These are phyloP conservation scores for Isotomurus palustris DNA, from an alignment of 2,888 invertebrate species.

Conservation along the genomic window DNA sequence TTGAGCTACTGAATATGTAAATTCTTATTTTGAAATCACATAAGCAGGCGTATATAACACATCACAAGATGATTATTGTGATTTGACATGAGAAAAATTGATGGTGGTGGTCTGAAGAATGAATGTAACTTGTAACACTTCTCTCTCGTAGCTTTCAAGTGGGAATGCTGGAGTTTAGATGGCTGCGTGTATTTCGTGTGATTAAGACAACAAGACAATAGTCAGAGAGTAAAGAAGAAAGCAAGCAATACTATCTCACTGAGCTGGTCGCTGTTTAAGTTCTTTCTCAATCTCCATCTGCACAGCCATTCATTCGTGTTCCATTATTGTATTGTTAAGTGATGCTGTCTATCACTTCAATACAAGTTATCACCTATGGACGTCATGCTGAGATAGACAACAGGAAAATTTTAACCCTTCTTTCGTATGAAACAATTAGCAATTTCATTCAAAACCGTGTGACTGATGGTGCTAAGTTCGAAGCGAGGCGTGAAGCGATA, in stretches of 20 bases:
- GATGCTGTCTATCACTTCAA: conserved; percentile 33
- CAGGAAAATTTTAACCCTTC: neutral
- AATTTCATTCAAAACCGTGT: too few species aligned
- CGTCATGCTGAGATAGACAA: conserved; percentile 31
- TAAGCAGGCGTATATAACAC: neutral
- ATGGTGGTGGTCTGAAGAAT: neutral
- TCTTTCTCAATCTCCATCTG: conserved; percentile 30
- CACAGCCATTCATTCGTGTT: conserved; percentile 8
- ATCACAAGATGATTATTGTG: neutral
- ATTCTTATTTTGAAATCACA: neutral
- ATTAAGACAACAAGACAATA: conserved; percentile 36
- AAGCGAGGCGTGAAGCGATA: too few species aligned
- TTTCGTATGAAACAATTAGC: conserved; percentile 1
- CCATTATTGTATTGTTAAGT: conserved; percentile 15
- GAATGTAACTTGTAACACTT: neutral
- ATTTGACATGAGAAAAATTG: neutral
- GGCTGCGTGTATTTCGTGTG: too few species aligned
- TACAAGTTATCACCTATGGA: conserved; percentile 27
- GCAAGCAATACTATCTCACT: too few species aligned
- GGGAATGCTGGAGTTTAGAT: neutral
- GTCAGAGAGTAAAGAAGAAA: conserved; percentile 8
- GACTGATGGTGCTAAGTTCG: too few species aligned
- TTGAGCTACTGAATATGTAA: conserved; percentile 22
- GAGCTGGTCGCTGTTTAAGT: too few species aligned
- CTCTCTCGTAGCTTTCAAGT: neutral